Base-by-base conservation (phyloP, 2,888 invertebrate genomes). In the Hypselothyrea guttata region DNA sequence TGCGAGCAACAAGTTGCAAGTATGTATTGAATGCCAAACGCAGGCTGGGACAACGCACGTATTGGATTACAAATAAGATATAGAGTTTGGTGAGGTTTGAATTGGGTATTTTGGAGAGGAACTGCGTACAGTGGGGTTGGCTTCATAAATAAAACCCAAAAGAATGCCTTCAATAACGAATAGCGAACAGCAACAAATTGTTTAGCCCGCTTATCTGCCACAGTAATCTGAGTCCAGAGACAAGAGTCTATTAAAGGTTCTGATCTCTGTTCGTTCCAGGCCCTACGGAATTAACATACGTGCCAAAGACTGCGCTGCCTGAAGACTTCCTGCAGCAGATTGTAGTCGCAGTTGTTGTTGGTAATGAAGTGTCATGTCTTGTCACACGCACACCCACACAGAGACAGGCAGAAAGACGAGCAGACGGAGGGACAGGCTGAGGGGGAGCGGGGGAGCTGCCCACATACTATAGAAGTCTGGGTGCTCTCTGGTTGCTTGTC, bases 201-300 rank as follows among this genome's bases (percentile, higher is more conserved):
- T 44, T 45, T 27, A 46, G 40, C 30, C 51, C 51, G 52, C 54
- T 60, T 84, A 83, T 84, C 84, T 52, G 76, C 70, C 66, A 54
- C 73, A 51, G 77, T 73, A 81, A 77, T 77, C 84, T 72, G 84
- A 77, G 77, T 63, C n/a, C n/a, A 60, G 27, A 42, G n/a, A 15
- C 57, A 46, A 66, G 22, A 66, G 76, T 66, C 73, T 73, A 83
- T 75, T 47, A 58, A 63, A 70, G 63, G 70, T 63, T 59, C 51
- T 31, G 22, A 48, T 28, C 44, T 16, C 12, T 34, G 9, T 45
- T 28, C 4, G n/a, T n/a, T n/a, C n/a, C n/a, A n/a, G n/a, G n/a
- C n/a, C n/a, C n/a, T n/a, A n/a, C 37, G 40, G 18, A 31, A 55
- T 55, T 45, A 60, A 71, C 57, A 64, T 64, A 18, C 51, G 46